Evolutionary conservation across 2,797 vertebrate species (phyloP).

Genomic region (Chelon auratus): DNA sequence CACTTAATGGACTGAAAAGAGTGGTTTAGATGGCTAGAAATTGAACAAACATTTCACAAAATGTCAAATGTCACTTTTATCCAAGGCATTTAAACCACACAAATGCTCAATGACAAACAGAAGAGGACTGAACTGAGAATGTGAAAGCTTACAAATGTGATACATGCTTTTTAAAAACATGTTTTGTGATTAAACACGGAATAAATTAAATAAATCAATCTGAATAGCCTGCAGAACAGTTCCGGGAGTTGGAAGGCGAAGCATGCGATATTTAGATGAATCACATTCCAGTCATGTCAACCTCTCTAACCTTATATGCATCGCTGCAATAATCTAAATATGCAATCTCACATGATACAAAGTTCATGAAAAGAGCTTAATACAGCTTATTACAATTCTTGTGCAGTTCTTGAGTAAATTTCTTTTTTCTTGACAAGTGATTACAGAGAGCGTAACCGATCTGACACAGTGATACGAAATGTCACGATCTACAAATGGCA

Average conservation of each 20-base stretch:
- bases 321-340: background rate
- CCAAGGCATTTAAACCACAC: background rate
- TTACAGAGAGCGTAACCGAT: constrained; percentile 8
- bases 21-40: background rate
- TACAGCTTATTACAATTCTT: constrained; percentile 1
- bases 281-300: background rate
- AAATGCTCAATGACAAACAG: background rate
- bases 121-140: background rate
- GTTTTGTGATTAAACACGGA: background rate
- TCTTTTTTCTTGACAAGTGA: background rate
- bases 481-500: background rate
- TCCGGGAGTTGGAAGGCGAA: background rate
- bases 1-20: background rate
- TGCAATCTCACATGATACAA: constrained; percentile 9
- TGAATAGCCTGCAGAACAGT: background rate
- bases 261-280: background rate
- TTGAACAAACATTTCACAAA: background rate
- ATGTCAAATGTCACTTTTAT: background rate
- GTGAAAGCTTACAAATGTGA: background rate
- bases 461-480: background rate
- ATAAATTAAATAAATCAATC: background rate
- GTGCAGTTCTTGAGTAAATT: background rate
- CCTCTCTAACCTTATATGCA: background rate
- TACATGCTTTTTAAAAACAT: background rate
- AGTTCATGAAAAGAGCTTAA: background rate